Evolutionary conservation across 2,797 vertebrate species (phyloP).

Genomic region (Odontamblyopus lacepedii): DNA sequence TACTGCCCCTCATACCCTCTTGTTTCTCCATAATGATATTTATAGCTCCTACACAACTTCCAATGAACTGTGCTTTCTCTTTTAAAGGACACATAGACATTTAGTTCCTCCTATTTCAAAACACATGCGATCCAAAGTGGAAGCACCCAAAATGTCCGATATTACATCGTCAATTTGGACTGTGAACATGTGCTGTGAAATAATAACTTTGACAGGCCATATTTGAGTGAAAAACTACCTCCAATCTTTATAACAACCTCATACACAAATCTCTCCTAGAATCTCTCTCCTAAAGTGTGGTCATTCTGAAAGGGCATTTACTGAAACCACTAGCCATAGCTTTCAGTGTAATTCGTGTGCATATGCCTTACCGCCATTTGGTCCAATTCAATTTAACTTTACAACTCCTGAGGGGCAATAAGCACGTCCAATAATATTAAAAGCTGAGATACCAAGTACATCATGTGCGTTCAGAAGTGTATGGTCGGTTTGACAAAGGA

Average conservation of each 20-base stretch:
- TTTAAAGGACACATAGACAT: background rate
- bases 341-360: background rate
- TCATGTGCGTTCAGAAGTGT: background rate
- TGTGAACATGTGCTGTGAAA: background rate
- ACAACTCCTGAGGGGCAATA: background rate
- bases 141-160: background rate
- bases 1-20: background rate
- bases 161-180: background rate
- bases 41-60: background rate
- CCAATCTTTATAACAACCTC: background rate
- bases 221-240: background rate
- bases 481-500: background rate
- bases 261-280: background rate
- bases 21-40: background rate
- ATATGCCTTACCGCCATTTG: background rate
- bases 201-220: background rate
- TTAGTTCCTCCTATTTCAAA: background rate
- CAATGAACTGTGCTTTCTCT: background rate
- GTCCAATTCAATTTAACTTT: slow-evolving; percentile 9
- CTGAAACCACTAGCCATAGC: background rate
- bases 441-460: background rate
- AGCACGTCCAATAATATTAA: slow-evolving; percentile 1
- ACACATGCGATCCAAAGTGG: background rate
- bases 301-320: background rate
- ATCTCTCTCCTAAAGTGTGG: background rate